A percentile compares a stretch with the other conserved stretches of the same genome.
phyloP scores from a whole-genome alignment of 2,113 vertebrate species.

The Gopherus evgoodei region DNA sequence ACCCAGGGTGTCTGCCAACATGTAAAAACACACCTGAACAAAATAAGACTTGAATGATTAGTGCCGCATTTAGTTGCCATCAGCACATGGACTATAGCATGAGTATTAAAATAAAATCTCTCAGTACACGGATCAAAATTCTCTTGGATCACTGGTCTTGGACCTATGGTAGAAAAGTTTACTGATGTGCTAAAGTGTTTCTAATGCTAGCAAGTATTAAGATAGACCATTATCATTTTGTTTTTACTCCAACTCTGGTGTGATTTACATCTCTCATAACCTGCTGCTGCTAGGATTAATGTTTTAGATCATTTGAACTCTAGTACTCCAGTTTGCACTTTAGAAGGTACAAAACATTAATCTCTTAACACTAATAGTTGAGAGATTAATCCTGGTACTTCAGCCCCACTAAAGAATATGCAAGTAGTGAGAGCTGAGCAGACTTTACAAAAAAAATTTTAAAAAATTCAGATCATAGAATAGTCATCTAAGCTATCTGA shows the following conservation, averaged over 20 bases:
- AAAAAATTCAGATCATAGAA: not conserved
- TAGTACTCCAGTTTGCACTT: not conserved
- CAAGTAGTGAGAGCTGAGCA: not conserved
- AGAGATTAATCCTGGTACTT: not conserved
- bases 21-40: slow-evolving; percentile 94
- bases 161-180: not conserved
- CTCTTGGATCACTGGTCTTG: not conserved
- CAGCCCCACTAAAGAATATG: not conserved
- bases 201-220: not conserved
- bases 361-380: not conserved
- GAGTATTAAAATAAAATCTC: not conserved
- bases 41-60: slow-evolving; percentile 22
- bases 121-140: not conserved
- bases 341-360: not conserved
- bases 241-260: not conserved
- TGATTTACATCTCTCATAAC: not conserved
- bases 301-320: not conserved
- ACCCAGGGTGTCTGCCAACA: slow-evolving; percentile 94
- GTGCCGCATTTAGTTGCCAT: not conserved
- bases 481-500: not conserved
- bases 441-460: not conserved
- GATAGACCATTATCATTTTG: not conserved
- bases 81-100: not conserved
- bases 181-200: not conserved
- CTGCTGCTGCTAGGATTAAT: not conserved